phyloP scores from a whole-genome alignment of 1,140 invertebrate genomes.

The Papilio helenus region DNA sequence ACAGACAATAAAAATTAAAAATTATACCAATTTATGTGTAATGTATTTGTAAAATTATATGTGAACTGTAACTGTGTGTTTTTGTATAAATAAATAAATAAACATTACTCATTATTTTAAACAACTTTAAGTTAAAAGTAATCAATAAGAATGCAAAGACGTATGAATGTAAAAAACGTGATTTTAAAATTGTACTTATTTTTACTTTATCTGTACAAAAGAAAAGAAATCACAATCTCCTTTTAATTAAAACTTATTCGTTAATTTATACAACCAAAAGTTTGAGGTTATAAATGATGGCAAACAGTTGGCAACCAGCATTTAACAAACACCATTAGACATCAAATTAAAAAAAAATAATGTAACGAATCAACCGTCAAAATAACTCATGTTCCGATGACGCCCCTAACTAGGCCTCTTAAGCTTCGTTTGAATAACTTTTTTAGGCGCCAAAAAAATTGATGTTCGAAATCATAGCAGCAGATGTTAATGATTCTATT shows the following conservation, averaged over 20 bases:
- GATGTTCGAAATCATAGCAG: constrained; percentile 74
- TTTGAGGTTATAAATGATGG: constrained; percentile 15
- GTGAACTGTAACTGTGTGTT: too few species aligned
- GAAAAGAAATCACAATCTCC: not conserved
- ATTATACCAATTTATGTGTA: too few species aligned
- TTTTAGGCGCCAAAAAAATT: constrained; percentile 68
- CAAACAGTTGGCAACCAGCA: constrained; percentile 36
- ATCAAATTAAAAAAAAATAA: constrained; percentile 57
- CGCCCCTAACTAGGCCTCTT: constrained; percentile 55
- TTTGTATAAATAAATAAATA: too few species aligned
- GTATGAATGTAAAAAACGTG: too few species aligned
- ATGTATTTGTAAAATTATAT: too few species aligned
- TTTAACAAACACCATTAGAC: constrained; percentile 39
- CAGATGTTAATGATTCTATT: constrained; percentile 81
- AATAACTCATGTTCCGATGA: constrained; percentile 64
- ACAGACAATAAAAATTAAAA: too few species aligned
- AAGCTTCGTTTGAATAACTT: constrained; percentile 44
- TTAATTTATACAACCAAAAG: not conserved
- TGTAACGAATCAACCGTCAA: constrained; percentile 67
- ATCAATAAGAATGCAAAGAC: too few species aligned
- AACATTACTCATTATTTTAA: too few species aligned
- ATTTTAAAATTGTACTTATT: too few species aligned
- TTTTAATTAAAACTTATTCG: not conserved
- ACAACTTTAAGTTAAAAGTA: too few species aligned
- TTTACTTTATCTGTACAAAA: too few species aligned